Percentiles rank a stretch among this genome's conserved stretches.
Conservation (phyloP, 37 sponge, comb jelly and placozoan genomes). For the Cladorhizidae sp. region DNA sequence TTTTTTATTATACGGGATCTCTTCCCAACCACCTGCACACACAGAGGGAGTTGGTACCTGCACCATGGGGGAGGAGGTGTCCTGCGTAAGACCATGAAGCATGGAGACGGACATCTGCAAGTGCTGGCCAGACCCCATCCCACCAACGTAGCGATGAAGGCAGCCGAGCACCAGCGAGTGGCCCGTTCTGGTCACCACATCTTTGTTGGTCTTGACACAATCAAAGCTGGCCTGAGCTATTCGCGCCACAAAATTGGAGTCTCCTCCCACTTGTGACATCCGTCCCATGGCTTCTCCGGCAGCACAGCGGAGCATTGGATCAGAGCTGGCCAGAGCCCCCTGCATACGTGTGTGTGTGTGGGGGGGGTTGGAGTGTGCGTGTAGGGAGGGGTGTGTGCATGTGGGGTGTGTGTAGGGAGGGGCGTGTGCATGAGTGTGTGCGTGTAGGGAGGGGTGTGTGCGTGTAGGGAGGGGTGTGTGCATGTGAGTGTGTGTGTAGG, state of each 20-base stretch:
- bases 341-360: constrained; percentile 1
- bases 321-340: constrained; percentile 83
- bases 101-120: constrained; percentile 77
- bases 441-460: background rate
- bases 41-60: constrained; percentile 26
- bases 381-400: no score
- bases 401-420: no score
- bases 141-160: constrained; percentile 94
- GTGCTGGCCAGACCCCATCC: constrained; percentile 94
- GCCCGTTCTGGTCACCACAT: constrained; percentile 77
- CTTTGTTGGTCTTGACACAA: constrained; percentile 65
- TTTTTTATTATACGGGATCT: no score
- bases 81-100: constrained; percentile 79
- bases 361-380: no score
- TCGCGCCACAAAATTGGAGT: constrained; percentile 75
- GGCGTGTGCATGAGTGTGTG: no score
- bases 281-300: constrained; percentile 93
- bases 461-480: background rate
- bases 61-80: constrained; percentile 52
- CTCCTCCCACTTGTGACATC: constrained; percentile 83
- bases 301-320: constrained; percentile 88
- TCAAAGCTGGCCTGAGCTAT: constrained; percentile 87
- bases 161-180: constrained; percentile 93
- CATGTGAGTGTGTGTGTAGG: no score
- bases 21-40: no score